A percentile compares a stretch with the other conserved stretches of the same genome.
phyloP scores from a whole-genome alignment of 2,888 invertebrate genomes.

The Acholoe squamosa region DNA sequence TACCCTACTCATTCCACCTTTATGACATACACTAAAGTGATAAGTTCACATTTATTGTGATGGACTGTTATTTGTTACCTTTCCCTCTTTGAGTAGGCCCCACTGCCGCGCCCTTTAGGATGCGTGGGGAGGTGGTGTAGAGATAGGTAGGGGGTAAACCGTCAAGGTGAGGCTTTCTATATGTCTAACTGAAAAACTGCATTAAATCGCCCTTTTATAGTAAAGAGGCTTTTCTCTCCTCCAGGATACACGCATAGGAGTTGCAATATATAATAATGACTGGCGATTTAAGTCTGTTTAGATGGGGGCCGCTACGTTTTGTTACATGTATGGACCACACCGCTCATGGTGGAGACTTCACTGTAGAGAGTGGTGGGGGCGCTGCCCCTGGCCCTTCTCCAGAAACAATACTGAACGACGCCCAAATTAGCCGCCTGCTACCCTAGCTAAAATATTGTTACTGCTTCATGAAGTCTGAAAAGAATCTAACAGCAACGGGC shows the following conservation, averaged over 20 bases:
- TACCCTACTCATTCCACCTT: not conserved
- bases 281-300: not conserved
- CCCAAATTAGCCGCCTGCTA: constrained; percentile 30
- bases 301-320: not conserved
- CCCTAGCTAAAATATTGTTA: constrained; percentile 30
- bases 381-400: constrained; percentile 27
- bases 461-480: constrained; percentile 52
- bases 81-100: too few relatives aligned
- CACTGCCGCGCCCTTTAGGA: too few relatives aligned
- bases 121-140: too few relatives aligned
- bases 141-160: too few relatives aligned
- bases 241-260: not conserved
- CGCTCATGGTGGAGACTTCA: not conserved
- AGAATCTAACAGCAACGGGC: constrained; percentile 57
- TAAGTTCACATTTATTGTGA: not conserved
- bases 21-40: constrained; percentile 1
- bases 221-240: not conserved
- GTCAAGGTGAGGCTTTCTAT: too few relatives aligned
- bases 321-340: not conserved
- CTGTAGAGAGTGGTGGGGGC: not conserved
- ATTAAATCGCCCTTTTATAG: not conserved
- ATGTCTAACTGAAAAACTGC: not conserved
- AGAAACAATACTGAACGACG: constrained; percentile 35
- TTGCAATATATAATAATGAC: not conserved
- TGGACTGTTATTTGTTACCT: not conserved